These are phyloP conservation scores for Drosophila merina DNA, from an alignment of 2,888 invertebrate species.

Conservation along the genomic window DNA sequence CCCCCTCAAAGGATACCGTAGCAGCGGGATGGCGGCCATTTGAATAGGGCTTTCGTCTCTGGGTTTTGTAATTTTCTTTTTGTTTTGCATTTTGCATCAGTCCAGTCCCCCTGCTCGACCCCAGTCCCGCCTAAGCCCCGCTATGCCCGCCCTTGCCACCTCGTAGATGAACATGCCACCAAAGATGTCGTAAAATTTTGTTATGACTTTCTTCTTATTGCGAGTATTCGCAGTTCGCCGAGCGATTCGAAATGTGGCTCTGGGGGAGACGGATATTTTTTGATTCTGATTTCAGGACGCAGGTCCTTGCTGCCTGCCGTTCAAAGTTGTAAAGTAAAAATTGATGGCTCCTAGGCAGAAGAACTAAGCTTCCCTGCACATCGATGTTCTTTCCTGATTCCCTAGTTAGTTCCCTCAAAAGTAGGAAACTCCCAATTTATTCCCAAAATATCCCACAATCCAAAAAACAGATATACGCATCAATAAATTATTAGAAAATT, in stretches of 20 bases:
- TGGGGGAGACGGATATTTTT: conserved; percentile 11
- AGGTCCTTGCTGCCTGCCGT: conserved; percentile 66
- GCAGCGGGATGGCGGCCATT: conserved; percentile 75
- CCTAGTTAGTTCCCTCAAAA: no score
- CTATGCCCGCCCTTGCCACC: background rate
- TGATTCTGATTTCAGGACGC: background rate
- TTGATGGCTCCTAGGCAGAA: conserved; percentile 57
- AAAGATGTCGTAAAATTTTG: conserved; percentile 81
- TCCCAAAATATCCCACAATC: no score
- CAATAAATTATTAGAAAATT: conserved; percentile 76
- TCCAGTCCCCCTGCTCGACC: conserved; percentile 42
- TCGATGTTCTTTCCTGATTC: no score
- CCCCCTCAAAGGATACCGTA: background rate
- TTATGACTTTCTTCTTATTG: conserved; percentile 80
- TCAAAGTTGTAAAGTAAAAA: conserved; percentile 70
- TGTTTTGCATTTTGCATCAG: conserved; percentile 73
- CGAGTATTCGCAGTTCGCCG: conserved; percentile 21
- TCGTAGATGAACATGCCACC: conserved; percentile 70
- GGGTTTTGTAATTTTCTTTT: conserved; percentile 65
- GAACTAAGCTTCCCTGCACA: no score
- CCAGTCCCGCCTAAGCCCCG: conserved; percentile 7
- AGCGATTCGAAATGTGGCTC: conserved; percentile 63
- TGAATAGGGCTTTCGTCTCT: conserved; percentile 57
- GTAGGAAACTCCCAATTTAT: no score
- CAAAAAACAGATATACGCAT: conserved; percentile 32